Evolutionary conservation across 2,888 invertebrate species (phyloP), one percentile per base, ranked within the genome.

Genomic region (Sepiola atlantica): DNA sequence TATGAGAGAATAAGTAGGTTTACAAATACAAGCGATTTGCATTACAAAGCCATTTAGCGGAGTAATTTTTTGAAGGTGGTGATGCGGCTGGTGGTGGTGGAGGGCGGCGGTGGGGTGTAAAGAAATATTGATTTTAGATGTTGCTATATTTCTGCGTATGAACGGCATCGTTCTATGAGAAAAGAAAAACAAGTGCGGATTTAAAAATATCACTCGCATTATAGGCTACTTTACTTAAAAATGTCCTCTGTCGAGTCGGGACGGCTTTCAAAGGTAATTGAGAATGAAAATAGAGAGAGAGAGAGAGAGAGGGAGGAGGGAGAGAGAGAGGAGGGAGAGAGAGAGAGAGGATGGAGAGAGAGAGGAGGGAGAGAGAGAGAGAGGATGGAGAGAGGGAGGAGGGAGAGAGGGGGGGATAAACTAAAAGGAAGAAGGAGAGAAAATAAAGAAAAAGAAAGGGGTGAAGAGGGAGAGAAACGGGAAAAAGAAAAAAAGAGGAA

Each of bases 161-260:
- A 77, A 77, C 10, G 10, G 77, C 77, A 77, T 77, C 77, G 28
- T n/a, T 77, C 77, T 77, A n/a, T n/a, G 77, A n/a, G 77, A 77
- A 77, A 77, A 77, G 77, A 77, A 61, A 77, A 77, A 12, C n/a
- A 77, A 77, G 77, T 45, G 77, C n/a, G 77, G 77, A 77, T 77
- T 77, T 77, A 77, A 77, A 77, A 77, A 77, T 77, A 77, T 77
- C 77, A 77, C n/a, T 77, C 28, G 77, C 77, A 77, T 77, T 77
- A n/a, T n/a, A 77, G n/a, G 77, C 77, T 14, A 77, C 77, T 77
- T 77, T 77, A 77, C 28, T 77, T 77, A n/a, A n/a, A 77, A 77
- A 77, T 77, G 77, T 77, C 77, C 77, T 77, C n/a, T n/a, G n/a
- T 12, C 1, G 77, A 77, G n/a, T n/a, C 77, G 10, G 77, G 28